A percentile compares a stretch with the other conserved stretches of the same genome.
Conservation (phyloP, 1,140 invertebrate genomes). For the Saccostrea cuccullata region DNA sequence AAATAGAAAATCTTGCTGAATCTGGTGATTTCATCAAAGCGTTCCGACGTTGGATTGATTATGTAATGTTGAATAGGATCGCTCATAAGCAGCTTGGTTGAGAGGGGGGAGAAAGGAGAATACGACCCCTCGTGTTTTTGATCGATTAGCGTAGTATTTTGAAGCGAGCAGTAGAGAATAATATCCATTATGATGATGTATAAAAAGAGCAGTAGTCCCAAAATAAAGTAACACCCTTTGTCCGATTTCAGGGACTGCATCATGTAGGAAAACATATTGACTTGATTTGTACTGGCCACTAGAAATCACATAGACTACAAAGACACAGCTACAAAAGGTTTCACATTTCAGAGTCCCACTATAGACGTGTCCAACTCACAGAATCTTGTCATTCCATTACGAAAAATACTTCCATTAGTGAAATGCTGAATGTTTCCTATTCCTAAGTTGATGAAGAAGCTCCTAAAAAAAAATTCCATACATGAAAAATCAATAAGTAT, state of each 20-base stretch:
- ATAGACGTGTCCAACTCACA: neutral
- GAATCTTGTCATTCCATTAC: neutral
- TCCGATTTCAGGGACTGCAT: conserved; percentile 25
- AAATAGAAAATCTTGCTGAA: conserved; percentile 75
- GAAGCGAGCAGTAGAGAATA: conserved; percentile 66
- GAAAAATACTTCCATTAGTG: neutral
- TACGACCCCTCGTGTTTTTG: conserved; percentile 61
- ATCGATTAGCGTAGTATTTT: conserved; percentile 66
- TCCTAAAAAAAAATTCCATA: conserved; percentile 21
- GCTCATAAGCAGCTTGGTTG: conserved; percentile 75
- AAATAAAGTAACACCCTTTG: conserved; percentile 47
- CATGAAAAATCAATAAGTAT: conserved; percentile 20
- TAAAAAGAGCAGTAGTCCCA: conserved; percentile 59
- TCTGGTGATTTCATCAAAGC: conserved; percentile 69
- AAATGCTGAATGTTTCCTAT: neutral
- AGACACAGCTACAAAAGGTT: neutral
- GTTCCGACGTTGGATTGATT: conserved; percentile 71
- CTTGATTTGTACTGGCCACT: neutral
- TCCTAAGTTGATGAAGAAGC: neutral
- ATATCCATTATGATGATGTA: conserved; percentile 75
- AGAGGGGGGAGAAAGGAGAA: conserved; percentile 71
- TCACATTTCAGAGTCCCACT: neutral
- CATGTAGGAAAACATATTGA: conserved; percentile 35
- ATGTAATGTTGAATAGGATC: conserved; percentile 73
- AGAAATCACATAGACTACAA: neutral